Base-by-base conservation (phyloP, 2,888 invertebrate genomes). In the Eilema griseolum region DNA sequence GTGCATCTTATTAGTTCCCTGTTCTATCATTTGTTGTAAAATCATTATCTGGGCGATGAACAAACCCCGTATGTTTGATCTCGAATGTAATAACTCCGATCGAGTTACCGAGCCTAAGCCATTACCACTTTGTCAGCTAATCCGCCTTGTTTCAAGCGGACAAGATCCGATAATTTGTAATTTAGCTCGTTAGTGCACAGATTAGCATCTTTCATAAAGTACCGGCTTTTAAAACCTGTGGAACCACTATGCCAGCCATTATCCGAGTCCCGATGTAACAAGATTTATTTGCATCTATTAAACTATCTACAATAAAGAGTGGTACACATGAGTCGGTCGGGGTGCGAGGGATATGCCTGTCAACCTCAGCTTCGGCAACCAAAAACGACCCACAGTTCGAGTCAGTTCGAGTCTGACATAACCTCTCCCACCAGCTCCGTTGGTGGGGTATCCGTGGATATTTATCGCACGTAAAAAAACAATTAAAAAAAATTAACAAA, bases 81-180 rank as follows among this genome's bases (percentile, higher is more conserved):
- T 46, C 46, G 7, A 46, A 8, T 46, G 46, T 20, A 46, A 46
- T 8, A 20, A 46, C 46, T 52, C 52, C 52, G 52, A n/a, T 52
- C 52, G 0, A 52, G 52, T 52, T n/a, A 52, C n/a, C 52, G n/a
- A n/a, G n/a, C 52, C 52, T 10, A 1, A 0, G 52, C 10, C 52
- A 52, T n/a, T 52, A 52, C 52, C 52, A 52, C n/a, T 52, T 52
- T 52, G 52, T n/a, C 52, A 52, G n/a, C n/a, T 52, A 52, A 52
- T 20, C 20, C n/a, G 20, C 52, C n/a, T 10, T 52, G 52, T n/a
- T 52, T 10, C n/a, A n/a, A 52, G 52, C n/a, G 52, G 52, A 52
- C 52, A 52, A 52, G 52, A 52, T 52, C 52, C 20, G 52, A 52
- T 52, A 52, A 52, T 52, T 52, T 52, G 52, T 52, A 52, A 52